Evolutionary conservation across 2,888 invertebrate species (phyloP).

Genomic region (Neoaliturus tenellus): DNA sequence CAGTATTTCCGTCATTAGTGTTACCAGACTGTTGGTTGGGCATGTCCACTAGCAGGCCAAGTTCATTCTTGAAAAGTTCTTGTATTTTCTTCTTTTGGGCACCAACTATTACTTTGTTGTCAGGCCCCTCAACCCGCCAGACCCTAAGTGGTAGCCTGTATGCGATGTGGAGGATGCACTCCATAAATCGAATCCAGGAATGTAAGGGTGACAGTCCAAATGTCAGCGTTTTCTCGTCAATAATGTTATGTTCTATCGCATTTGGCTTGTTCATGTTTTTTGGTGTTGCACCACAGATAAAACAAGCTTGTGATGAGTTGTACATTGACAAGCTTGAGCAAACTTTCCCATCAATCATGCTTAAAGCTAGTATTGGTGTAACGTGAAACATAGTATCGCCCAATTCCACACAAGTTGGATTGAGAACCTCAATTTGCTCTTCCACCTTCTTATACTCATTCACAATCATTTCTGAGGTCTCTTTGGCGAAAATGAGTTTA

Average conservation of each 20-base stretch:
- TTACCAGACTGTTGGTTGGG: not conserved
- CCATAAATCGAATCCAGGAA: not conserved
- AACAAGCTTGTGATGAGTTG: not conserved
- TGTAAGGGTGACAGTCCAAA: not conserved
- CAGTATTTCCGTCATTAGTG: not conserved
- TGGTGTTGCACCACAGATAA: not conserved
- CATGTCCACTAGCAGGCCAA: not conserved
- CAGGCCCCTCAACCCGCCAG: not conserved
- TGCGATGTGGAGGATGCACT: not conserved
- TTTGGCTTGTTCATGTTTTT: not conserved
- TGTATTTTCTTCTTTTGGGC: not conserved
- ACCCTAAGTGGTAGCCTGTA: not conserved
- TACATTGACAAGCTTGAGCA: not conserved
- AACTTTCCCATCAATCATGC: conserved; percentile 16
- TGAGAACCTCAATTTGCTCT: not conserved
- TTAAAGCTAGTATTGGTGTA: not conserved
- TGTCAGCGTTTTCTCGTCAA: not conserved
- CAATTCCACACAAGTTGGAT: not conserved
- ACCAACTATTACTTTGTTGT: not conserved
- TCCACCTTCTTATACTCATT: not conserved
- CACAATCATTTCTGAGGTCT: conserved; percentile 4
- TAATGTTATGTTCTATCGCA: not conserved
- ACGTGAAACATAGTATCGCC: not conserved
- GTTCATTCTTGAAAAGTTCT: not conserved
- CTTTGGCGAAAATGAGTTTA: not conserved